Percentiles rank a stretch among this genome's conserved stretches.
These are phyloP conservation scores for Diglossa cyanea DNA, from an alignment of 2,797 vertebrate genomes.

Conservation along the genomic window DNA sequence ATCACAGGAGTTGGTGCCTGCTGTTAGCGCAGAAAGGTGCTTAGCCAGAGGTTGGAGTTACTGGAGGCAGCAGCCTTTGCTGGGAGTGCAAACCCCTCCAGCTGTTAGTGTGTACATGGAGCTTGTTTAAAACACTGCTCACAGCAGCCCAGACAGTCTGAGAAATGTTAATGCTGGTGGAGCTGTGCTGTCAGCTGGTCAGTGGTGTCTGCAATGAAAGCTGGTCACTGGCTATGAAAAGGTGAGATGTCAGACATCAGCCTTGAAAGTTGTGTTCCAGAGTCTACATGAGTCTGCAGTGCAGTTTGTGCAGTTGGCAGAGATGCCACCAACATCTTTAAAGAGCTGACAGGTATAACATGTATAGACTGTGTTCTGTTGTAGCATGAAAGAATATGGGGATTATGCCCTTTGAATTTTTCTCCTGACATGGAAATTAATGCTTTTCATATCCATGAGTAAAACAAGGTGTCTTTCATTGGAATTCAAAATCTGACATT, in stretches of 20 bases:
- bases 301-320: not conserved
- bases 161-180: not conserved
- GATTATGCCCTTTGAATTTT: not conserved
- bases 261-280: not conserved
- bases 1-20: not conserved
- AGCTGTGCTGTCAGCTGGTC: not conserved
- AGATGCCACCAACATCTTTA: not conserved
- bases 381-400: not conserved
- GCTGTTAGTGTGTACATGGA: not conserved
- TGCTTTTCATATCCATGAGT: not conserved
- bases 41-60: not conserved
- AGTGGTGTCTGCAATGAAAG: accelerated
- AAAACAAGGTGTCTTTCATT: not conserved
- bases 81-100: accelerated
- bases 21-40: not conserved
- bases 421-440: not conserved
- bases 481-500: not conserved
- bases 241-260: not conserved
- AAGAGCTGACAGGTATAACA: not conserved
- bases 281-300: not conserved
- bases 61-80: not conserved
- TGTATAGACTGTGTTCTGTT: not conserved
- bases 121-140: not conserved
- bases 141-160: not conserved
- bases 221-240: not conserved